Evolutionary conservation across 2,888 invertebrate species (phyloP).

Genomic region (Athalia rosae): DNA sequence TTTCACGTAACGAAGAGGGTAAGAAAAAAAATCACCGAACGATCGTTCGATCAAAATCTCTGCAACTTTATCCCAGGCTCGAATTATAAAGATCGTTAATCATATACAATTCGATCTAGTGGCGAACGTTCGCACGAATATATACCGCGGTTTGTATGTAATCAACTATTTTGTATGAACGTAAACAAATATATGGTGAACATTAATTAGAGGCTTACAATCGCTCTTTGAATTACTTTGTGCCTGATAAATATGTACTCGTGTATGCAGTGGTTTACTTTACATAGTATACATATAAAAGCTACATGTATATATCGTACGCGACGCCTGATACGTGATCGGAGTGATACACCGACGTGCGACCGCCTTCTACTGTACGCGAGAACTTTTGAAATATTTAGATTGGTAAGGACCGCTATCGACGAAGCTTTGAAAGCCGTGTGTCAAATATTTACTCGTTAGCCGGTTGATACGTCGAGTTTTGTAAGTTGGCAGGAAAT

Average conservation of each 20-base stretch:
- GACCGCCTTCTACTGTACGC: background rate
- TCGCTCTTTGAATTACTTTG: conserved; percentile 22
- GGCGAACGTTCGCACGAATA: conserved; percentile 10
- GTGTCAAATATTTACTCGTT: conserved; percentile 42
- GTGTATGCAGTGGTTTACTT: background rate
- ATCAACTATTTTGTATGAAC: background rate
- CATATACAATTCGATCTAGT: background rate
- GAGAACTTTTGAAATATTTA: conserved; percentile 32
- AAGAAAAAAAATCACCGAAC: background rate
- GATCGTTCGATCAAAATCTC: background rate
- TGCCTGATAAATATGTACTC: conserved; percentile 4
- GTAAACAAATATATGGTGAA: conserved; percentile 19
- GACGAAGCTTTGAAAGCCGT: conserved; percentile 40
- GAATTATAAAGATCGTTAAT: background rate
- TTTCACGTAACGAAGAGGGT: background rate
- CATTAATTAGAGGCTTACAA: conserved; percentile 16
- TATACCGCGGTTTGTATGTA: background rate
- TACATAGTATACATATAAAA: background rate
- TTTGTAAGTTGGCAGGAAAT: background rate
- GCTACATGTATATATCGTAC: background rate
- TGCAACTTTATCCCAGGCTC: no score
- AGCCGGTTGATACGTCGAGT: background rate
- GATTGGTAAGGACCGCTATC: conserved; percentile 42
- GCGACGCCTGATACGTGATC: background rate
- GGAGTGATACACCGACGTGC: conserved; percentile 11